These are phyloP conservation scores for Salvelinus alpinus DNA, from an alignment of 2,113 vertebrate genomes.

Conservation along the genomic window DNA sequence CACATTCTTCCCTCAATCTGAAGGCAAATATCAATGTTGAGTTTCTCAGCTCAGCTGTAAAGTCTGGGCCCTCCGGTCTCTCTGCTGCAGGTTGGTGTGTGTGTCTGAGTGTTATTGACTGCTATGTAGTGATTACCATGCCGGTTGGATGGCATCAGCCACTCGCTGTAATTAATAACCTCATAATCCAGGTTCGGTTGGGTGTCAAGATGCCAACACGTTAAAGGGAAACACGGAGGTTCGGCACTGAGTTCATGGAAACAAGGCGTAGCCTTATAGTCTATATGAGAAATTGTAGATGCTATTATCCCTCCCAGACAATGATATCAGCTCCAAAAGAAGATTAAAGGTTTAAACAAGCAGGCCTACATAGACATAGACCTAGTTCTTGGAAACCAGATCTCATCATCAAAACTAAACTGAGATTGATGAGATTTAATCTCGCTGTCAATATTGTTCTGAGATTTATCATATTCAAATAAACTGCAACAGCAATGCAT, in stretches of 20 bases:
- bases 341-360: constrained; percentile 78
- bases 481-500: constrained; percentile 68
- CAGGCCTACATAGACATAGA: constrained; percentile 10
- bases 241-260: constrained; percentile 67
- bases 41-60: background rate
- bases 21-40: constrained; percentile 25
- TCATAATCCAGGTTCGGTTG: constrained; percentile 73
- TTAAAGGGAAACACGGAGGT: constrained; percentile 51
- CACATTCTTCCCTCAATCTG: constrained; percentile 21
- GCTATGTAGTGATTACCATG: constrained; percentile 78
- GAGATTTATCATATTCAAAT: constrained; percentile 59
- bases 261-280: constrained; percentile 62
- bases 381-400: constrained; percentile 67
- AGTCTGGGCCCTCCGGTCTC: background rate
- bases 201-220: constrained; percentile 59
- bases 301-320: constrained; percentile 71
- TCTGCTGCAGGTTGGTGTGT: constrained; percentile 24
- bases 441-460: constrained; percentile 64
- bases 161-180: constrained; percentile 81
- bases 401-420: constrained; percentile 65
- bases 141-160: constrained; percentile 75
- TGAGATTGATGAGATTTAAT: constrained; percentile 66
- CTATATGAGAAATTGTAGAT: constrained; percentile 66
- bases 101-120: constrained; percentile 68
- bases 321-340: constrained; percentile 75